Conservation (phyloP, 2,888 invertebrate genomes). For the Ophion ventricosus region DNA sequence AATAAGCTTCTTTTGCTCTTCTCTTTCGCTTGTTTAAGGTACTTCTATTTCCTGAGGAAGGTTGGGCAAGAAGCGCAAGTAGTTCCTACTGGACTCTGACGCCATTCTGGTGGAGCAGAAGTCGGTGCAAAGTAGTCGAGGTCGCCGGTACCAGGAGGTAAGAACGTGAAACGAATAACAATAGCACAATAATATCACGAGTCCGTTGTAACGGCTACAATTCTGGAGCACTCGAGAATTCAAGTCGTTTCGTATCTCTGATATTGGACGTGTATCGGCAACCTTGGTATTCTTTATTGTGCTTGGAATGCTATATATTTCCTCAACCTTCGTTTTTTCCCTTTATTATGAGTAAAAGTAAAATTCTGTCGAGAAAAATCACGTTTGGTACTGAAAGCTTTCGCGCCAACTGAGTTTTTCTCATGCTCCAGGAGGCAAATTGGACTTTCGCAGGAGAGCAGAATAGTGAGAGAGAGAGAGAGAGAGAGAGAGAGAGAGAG, state of each 20-base stretch:
- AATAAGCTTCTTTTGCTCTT: conserved; percentile 48
- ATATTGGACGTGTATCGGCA: no score
- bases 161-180: conserved; percentile 50
- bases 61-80: conserved; percentile 94
- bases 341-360: neutral
- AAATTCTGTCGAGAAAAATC: neutral
- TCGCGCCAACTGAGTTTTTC: neutral
- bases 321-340: neutral
- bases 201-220: neutral
- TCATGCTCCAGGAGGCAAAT: neutral
- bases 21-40: conserved; percentile 85
- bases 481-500: neutral
- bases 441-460: neutral
- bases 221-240: neutral
- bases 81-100: conserved; percentile 94
- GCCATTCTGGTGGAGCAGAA: conserved; percentile 94
- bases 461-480: conserved; percentile 5
- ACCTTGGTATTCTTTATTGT: no score
- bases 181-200: neutral
- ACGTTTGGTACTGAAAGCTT: neutral
- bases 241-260: no score
- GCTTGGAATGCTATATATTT: no score
- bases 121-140: conserved; percentile 93
- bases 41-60: conserved; percentile 93
- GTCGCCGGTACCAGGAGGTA: conserved; percentile 91